Evolutionary conservation across 1,140 invertebrate species (phyloP).

Genomic region (Aphaenogaster ashmeadi): DNA sequence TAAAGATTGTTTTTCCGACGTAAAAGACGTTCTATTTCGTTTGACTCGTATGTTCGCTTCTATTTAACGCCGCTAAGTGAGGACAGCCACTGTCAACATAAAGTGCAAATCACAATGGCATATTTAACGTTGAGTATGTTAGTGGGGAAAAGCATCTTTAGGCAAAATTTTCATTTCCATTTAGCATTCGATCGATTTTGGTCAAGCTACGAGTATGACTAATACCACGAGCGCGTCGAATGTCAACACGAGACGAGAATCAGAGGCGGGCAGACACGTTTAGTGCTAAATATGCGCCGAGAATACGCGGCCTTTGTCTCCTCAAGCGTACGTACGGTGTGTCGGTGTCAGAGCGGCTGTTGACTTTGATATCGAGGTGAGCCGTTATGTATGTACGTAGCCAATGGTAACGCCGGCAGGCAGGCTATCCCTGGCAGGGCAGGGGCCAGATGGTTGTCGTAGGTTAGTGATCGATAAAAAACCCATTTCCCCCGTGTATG

Average conservation of each 20-base stretch:
- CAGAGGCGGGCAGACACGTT: neutral
- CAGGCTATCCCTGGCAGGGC: slow-evolving; percentile 18
- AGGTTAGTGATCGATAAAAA: slow-evolving; percentile 80
- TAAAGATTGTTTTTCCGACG: neutral
- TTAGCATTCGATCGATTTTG: slow-evolving; percentile 37
- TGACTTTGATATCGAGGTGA: slow-evolving; percentile 66
- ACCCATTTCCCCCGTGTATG: slow-evolving; percentile 72
- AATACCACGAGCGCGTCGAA: slow-evolving; percentile 26
- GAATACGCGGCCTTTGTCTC: slow-evolving; percentile 59
- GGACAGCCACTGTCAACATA: neutral
- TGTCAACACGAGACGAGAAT: slow-evolving; percentile 44
- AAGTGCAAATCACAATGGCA: slow-evolving; percentile 7
- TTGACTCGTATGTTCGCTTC: neutral
- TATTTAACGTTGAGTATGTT: slow-evolving; percentile 5
- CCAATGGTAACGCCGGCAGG: slow-evolving; percentile 52
- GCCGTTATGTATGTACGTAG: slow-evolving; percentile 47
- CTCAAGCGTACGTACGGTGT: slow-evolving; percentile 10
- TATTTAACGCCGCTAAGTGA: neutral
- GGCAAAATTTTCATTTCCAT: slow-evolving; percentile 27
- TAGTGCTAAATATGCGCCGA: slow-evolving; percentile 51
- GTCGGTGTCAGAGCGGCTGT: slow-evolving; percentile 40
- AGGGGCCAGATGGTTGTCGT: slow-evolving; percentile 78
- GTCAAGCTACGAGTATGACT: slow-evolving; percentile 33
- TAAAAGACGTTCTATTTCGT: neutral
- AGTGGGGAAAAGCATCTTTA: neutral